Evolutionary conservation across 2,888 invertebrate species (phyloP).

Genomic region (Pristionchus arcanus): DNA sequence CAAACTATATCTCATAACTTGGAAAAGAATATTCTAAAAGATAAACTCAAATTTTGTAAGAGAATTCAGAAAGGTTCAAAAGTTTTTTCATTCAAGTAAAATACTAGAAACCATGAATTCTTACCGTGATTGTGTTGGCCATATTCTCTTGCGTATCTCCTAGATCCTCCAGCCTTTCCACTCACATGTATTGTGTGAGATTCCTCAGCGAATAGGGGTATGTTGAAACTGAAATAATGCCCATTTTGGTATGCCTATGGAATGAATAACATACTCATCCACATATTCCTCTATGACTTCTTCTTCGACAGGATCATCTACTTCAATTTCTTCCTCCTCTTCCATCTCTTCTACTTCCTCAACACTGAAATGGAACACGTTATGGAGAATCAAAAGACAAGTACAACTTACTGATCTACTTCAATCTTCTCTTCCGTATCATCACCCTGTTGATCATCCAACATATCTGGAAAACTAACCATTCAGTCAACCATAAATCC

Average conservation of each 20-base stretch:
- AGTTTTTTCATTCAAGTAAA: neutral
- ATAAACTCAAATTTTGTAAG: too few species aligned
- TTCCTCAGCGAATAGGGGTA: conserved; percentile 38
- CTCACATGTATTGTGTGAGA: conserved; percentile 45
- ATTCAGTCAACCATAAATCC: neutral
- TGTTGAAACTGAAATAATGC: conserved; percentile 18
- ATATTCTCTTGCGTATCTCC: conserved; percentile 31
- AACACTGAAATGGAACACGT: neutral
- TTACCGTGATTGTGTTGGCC: neutral
- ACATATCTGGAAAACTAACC: neutral
- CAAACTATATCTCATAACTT: too few species aligned
- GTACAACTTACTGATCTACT: conserved; percentile 19
- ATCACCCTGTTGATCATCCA: conserved; percentile 11
- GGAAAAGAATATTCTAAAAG: too few species aligned
- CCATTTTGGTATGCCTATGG: neutral
- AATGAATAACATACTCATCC: conserved; percentile 35
- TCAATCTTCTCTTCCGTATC: conserved; percentile 35
- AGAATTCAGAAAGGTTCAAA: too few species aligned
- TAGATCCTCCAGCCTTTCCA: conserved; percentile 44
- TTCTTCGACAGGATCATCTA: conserved; percentile 33
- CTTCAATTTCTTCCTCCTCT: conserved; percentile 53
- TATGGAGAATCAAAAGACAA: neutral
- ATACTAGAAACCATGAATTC: neutral
- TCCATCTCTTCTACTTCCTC: conserved; percentile 43
- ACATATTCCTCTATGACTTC: conserved; percentile 53